Evolutionary conservation across 2,113 vertebrate genomes (phyloP).

Genomic region (Isichthys henryi): DNA sequence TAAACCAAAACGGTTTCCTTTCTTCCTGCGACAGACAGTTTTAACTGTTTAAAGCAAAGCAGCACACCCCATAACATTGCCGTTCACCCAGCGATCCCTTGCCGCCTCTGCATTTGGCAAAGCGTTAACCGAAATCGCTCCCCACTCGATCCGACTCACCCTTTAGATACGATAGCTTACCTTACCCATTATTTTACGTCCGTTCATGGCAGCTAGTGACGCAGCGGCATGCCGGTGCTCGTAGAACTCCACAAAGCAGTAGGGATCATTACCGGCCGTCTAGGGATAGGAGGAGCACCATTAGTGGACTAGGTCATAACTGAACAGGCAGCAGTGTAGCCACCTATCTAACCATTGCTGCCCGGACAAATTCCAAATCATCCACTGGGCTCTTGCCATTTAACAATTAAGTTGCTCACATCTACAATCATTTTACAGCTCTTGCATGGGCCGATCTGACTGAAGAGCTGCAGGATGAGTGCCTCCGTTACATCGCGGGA

Average conservation of each 20-base stretch:
- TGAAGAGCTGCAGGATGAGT: constrained; percentile 76
- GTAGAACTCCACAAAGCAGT: constrained; percentile 80
- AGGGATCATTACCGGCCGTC: constrained; percentile 77
- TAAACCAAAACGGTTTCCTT: not conserved
- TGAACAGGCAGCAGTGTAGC: not conserved
- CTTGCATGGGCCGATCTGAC: constrained; percentile 79
- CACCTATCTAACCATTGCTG: not conserved
- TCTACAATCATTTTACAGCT: constrained; percentile 86
- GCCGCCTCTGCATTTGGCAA: not conserved
- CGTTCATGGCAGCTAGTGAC: constrained; percentile 76
- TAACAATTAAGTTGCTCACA: constrained; percentile 53
- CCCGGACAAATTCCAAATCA: not conserved
- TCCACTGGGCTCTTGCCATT: not conserved
- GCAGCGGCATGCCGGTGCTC: constrained; percentile 77
- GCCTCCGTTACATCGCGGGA: constrained; percentile 78
- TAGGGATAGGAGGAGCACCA: constrained; percentile 27
- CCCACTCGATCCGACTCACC: constrained; percentile 51
- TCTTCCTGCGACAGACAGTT: not conserved
- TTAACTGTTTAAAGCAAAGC: not conserved
- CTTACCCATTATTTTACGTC: constrained; percentile 86
- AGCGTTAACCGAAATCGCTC: not conserved
- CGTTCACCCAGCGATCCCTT: not conserved
- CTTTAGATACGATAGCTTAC: constrained; percentile 62
- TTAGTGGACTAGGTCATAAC: constrained; percentile 3
- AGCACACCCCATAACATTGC: not conserved